phyloP scores from a whole-genome alignment of 2,797 vertebrate species.

The Peromyscus aztecus region DNA sequence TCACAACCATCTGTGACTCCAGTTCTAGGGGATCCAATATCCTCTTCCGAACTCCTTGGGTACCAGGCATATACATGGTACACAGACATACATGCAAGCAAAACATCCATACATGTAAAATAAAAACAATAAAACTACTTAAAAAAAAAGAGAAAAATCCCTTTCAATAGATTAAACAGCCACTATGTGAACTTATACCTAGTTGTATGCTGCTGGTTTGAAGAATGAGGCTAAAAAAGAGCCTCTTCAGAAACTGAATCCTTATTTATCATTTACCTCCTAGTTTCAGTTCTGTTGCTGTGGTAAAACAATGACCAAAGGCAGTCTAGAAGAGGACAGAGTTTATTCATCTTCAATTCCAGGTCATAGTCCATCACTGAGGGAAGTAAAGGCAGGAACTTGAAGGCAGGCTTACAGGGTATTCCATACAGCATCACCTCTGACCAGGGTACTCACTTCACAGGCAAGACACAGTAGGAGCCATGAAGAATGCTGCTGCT shows the following conservation, averaged over 20 bases:
- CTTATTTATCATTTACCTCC: conserved; percentile 3
- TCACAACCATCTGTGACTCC: not conserved
- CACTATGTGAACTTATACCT: not conserved
- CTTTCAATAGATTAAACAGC: conserved; percentile 38
- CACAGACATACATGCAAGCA: not conserved
- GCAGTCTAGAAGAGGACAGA: not conserved
- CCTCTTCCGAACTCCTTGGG: not conserved
- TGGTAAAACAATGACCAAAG: not conserved
- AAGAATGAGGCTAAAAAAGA: not conserved
- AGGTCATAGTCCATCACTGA: not conserved
- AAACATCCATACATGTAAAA: not conserved
- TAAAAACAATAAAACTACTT: not conserved
- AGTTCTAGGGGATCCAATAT: not conserved
- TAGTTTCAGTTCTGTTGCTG: not conserved
- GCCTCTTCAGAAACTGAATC: conserved; percentile 41
- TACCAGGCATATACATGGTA: not conserved
- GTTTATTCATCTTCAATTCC: not conserved
- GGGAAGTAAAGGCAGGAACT: not conserved
- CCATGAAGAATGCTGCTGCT: not conserved
- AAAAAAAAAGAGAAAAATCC: conserved; percentile 18
- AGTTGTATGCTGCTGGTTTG: not conserved
- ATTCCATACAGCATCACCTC: not conserved
- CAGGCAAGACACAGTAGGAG: not conserved
- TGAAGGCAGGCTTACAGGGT: not conserved
- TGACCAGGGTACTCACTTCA: not conserved